These are phyloP conservation scores for Engystomops pustulosus DNA, from an alignment of 2,113 vertebrate species.

Conservation along the genomic window DNA sequence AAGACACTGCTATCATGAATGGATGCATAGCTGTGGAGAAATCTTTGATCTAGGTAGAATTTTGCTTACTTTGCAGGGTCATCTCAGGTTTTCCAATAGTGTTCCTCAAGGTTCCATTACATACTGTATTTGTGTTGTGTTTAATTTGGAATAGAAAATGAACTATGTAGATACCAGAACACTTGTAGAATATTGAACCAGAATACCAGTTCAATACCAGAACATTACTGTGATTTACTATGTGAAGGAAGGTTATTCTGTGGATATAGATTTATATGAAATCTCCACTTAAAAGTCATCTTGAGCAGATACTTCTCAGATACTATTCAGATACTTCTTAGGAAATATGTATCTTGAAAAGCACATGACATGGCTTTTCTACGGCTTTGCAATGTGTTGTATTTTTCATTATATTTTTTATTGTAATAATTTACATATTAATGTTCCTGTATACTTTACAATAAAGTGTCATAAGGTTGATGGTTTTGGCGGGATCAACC, in stretches of 20 bases:
- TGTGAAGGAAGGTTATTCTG: no score
- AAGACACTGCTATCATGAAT: background rate
- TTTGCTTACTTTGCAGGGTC: conserved; percentile 22
- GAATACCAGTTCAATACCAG: background rate
- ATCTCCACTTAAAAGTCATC: background rate
- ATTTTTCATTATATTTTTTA: no score
- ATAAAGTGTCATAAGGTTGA: no score
- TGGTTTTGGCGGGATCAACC: no score
- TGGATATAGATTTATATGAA: background rate
- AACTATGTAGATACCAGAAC: no score
- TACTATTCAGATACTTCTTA: background rate
- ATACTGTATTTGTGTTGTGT: background rate
- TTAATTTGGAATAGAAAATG: no score
- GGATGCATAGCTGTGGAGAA: background rate
- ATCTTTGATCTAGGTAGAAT: background rate
- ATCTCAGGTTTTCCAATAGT: conserved; percentile 16
- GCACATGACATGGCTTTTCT: no score
- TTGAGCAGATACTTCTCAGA: background rate
- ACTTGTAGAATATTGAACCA: no score
- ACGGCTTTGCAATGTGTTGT: no score
- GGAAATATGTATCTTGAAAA: no score
- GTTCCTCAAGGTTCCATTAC: background rate
- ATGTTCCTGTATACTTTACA: no score
- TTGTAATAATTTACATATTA: no score
- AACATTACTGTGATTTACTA: background rate